Base-by-base conservation (phyloP, 1,140 invertebrate genomes). In the Vanessa atalanta region DNA sequence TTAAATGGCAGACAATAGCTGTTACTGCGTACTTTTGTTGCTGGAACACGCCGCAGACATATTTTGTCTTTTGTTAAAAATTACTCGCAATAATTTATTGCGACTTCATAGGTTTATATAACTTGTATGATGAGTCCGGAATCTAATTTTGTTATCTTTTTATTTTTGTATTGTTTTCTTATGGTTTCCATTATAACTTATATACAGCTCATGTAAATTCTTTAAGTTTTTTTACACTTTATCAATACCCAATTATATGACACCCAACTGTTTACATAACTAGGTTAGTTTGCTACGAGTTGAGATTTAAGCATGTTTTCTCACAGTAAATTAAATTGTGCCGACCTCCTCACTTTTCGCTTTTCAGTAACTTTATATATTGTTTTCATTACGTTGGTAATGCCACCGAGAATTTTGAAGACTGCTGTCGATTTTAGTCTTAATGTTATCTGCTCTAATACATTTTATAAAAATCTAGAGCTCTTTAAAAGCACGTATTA, bases 1-100 rank as follows among this genome's bases (percentile, higher is more conserved):
- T 87, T 87, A 88, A 86, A 88, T 66, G 84, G 79, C 78, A 79
- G 71, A 89, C 85, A 88, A 89, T 83, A 80, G 78, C 67, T 61
- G 75, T 86, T 87, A 85, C 82, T 85, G 81, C 77, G 77, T 64
- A 77, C 72, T 78, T 73, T 82, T 74, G 75, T 75, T 80, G 66
- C 76, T 26, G 61, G 71, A 69, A 67, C 70, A 75, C 73, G 77
- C 73, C 78, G 80, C 73, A 65, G 76, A 77, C 76, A 82, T 63
- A 83, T 64, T 73, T 55, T 51, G 76, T 77, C 51, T 53, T 81
- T 83, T 83, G 79, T 86, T 78, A 77, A 80, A 61, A 78, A 60
- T 72, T 55, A 75, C 71, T 75, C 55, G 70, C 76, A 70, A 79
- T 81, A 83, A 78, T 82, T 70, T 55, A 16, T 11, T 16, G 16